phyloP scores from a whole-genome alignment of 2,888 invertebrate species.

The Allacma fusca region DNA sequence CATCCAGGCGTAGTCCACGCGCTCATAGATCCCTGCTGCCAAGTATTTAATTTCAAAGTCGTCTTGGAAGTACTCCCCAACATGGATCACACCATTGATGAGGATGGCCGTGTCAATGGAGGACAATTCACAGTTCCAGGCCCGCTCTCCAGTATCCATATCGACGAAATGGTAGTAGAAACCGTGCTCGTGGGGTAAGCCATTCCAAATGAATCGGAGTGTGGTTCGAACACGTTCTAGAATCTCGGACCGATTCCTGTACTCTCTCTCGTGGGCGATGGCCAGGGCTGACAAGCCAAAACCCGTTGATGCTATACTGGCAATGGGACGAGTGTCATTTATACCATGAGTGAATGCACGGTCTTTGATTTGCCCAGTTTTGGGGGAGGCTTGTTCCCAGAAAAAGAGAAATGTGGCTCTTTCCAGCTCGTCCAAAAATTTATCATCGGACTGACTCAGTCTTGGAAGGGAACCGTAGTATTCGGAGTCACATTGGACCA shows the following conservation, averaged over 20 bases:
- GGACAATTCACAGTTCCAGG: constrained; percentile 57
- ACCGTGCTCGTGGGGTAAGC: constrained; percentile 53
- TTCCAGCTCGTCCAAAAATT: constrained; percentile 55
- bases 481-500: not conserved
- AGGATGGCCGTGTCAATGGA: constrained; percentile 58
- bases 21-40: constrained; percentile 52
- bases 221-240: constrained; percentile 50
- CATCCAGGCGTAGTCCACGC: constrained; percentile 58
- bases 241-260: constrained; percentile 46
- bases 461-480: constrained; percentile 57
- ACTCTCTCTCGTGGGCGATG: constrained; percentile 54
- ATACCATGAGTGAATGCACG: constrained; percentile 51
- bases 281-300: constrained; percentile 54
- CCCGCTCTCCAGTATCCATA: constrained; percentile 54
- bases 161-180: constrained; percentile 59
- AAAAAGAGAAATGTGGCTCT: constrained; percentile 53
- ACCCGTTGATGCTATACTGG: constrained; percentile 57
- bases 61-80: constrained; percentile 55
- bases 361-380: constrained; percentile 59
- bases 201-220: constrained; percentile 49
- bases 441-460: constrained; percentile 48
- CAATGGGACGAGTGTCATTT: constrained; percentile 52
- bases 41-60: constrained; percentile 48
- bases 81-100: constrained; percentile 56
- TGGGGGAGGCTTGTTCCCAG: constrained; percentile 56